Percentiles rank a stretch among this genome's conserved stretches.
These are phyloP conservation scores for Fragum whitleyi DNA, from an alignment of 2,888 invertebrate species.

Conservation along the genomic window DNA sequence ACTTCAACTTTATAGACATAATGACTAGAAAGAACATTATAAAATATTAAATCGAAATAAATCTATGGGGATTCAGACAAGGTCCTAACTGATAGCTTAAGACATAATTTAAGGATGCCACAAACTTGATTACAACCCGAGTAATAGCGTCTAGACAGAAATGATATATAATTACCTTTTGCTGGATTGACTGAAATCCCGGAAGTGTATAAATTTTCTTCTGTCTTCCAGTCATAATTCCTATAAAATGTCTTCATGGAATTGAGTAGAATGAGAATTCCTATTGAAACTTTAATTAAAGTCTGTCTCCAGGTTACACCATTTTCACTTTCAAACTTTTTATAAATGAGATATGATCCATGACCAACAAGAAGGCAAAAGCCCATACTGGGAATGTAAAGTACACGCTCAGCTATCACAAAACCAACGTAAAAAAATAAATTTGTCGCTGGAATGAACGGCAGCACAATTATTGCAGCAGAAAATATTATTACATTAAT, in stretches of 20 bases:
- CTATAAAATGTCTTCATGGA: conserved; percentile 90
- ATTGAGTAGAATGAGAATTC: conserved; percentile 80
- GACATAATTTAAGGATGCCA: too few relatives aligned
- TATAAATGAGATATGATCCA: conserved; percentile 76
- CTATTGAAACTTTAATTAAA: conserved; percentile 47
- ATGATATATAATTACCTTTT: conserved; percentile 90
- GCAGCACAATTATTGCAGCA: conserved; percentile 92
- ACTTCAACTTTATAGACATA: too few relatives aligned
- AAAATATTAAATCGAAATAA: too few relatives aligned
- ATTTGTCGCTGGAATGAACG: conserved; percentile 98
- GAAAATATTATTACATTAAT: conserved; percentile 77
- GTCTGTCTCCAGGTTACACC: conserved; percentile 53
- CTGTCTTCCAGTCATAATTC: conserved; percentile 96
- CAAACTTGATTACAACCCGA: too few relatives aligned
- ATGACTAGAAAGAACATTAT: too few relatives aligned
- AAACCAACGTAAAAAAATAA: conserved; percentile 99
- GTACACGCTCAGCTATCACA: conserved; percentile 97
- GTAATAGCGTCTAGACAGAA: too few relatives aligned
- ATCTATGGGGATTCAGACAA: too few relatives aligned
- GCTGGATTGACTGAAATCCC: conserved; percentile 97
- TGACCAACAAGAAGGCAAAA: conserved; percentile 94
- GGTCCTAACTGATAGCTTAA: too few relatives aligned
- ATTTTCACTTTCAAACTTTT: conserved; percentile 48
- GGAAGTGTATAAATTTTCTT: conserved; percentile 96
- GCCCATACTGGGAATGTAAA: conserved; percentile 98